These are phyloP conservation scores for Aplidium turbinatum DNA, from an alignment of 23 tunicate species.

Conservation along the genomic window DNA sequence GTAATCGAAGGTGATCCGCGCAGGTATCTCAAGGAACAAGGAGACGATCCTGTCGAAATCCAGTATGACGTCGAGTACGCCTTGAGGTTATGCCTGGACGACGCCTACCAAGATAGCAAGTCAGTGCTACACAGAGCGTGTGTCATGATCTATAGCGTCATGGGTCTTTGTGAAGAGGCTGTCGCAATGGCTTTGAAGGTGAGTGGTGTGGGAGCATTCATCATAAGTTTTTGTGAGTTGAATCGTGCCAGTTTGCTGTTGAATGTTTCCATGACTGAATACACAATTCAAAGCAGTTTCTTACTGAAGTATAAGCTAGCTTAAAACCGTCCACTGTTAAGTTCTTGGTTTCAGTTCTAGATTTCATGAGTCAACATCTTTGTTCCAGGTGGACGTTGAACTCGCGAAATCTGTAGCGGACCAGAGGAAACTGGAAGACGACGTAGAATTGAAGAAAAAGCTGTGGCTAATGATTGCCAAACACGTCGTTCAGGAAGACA, in stretches of 20 bases:
- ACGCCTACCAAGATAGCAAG: constrained; percentile 25
- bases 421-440: constrained; percentile 64
- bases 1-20: no score
- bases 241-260: neutral
- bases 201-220: neutral
- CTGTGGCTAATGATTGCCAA: constrained; percentile 89
- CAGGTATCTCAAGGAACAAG: constrained; percentile 81
- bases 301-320: no score
- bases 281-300: no score
- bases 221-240: neutral
- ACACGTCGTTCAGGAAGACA: constrained; percentile 81
- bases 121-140: constrained; percentile 53
- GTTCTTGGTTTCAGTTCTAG: no score
- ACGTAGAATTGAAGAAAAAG: constrained; percentile 72
- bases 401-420: constrained; percentile 81
- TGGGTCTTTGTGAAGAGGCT: constrained; percentile 87
- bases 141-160: constrained; percentile 73
- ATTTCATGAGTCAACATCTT: no score
- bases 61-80: constrained; percentile 90
- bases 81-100: constrained; percentile 69
- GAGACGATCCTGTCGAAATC: constrained; percentile 47
- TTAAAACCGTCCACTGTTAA: no score
- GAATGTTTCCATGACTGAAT: no score
- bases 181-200: constrained; percentile 86
- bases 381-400: constrained; percentile 67